Evolutionary conservation across 1,140 invertebrate species (phyloP).

Genomic region (Drosophila eugracilis): DNA sequence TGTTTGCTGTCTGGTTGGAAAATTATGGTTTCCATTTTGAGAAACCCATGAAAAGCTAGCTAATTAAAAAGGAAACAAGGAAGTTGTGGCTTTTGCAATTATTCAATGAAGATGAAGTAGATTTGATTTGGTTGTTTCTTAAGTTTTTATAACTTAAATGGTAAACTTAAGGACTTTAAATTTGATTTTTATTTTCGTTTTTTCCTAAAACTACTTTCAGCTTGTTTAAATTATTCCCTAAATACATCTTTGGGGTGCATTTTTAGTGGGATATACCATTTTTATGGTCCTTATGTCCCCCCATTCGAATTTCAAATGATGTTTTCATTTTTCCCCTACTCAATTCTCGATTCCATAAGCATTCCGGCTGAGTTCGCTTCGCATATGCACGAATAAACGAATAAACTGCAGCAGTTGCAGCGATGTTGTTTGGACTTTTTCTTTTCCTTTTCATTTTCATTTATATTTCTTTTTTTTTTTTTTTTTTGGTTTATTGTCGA

Average conservation of each 20-base stretch:
- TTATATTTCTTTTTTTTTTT: conserved; percentile 17
- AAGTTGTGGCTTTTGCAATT: no score
- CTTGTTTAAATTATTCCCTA: neutral
- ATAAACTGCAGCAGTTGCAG: conserved; percentile 38
- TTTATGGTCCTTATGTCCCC: neutral
- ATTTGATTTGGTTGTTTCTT: no score
- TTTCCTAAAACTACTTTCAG: neutral
- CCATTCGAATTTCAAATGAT: conserved; percentile 37
- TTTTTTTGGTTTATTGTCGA: conserved; percentile 47
- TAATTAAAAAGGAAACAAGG: no score
- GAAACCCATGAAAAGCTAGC: neutral
- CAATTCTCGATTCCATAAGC: conserved; percentile 42
- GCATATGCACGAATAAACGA: conserved; percentile 50
- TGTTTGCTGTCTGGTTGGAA: neutral
- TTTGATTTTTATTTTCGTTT: no score
- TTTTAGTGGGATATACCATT: neutral
- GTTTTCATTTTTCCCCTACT: conserved; percentile 5
- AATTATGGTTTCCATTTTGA: neutral
- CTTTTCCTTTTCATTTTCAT: conserved; percentile 13
- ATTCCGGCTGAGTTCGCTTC: conserved; percentile 45
- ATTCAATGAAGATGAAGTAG: no score
- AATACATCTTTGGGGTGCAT: neutral
- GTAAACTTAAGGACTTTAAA: neutral
- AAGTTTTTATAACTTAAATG: no score
- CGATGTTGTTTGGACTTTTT: conserved; percentile 12